Percentiles rank a stretch among this genome's conserved stretches.
These are phyloP conservation scores for Mycteria americana DNA, from an alignment of 2,797 vertebrate genomes.

Conservation along the genomic window DNA sequence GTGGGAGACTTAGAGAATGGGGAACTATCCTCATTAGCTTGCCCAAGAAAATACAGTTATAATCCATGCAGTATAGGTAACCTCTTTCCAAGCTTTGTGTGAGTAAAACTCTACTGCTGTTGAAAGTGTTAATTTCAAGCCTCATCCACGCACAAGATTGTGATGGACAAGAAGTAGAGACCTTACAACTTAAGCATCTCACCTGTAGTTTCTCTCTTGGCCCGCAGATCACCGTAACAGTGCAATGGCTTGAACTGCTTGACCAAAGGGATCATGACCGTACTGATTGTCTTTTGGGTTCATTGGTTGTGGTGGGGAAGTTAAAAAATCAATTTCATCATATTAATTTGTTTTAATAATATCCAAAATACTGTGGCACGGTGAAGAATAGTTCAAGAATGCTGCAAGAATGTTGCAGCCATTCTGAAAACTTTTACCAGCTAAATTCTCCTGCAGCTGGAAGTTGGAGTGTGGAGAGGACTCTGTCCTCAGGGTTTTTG, in stretches of 20 bases:
- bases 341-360: background rate
- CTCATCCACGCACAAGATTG: background rate
- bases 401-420: background rate
- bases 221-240: background rate
- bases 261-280: background rate
- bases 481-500: background rate
- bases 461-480: background rate
- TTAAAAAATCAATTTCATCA: background rate
- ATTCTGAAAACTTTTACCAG: background rate
- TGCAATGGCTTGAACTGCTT: background rate
- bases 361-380: background rate
- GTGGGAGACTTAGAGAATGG: background rate
- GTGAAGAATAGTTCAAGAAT: background rate
- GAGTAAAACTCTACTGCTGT: background rate
- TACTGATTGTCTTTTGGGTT: background rate
- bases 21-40: background rate
- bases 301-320: background rate
- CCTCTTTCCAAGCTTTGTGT: background rate
- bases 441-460: background rate
- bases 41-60: background rate
- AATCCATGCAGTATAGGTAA: background rate
- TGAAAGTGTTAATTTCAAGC: background rate
- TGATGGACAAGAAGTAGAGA: background rate
- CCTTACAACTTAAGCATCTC: background rate
- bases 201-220: background rate